Conservation (phyloP, 2,888 invertebrate genomes). For the Ichneumon xanthorius region DNA sequence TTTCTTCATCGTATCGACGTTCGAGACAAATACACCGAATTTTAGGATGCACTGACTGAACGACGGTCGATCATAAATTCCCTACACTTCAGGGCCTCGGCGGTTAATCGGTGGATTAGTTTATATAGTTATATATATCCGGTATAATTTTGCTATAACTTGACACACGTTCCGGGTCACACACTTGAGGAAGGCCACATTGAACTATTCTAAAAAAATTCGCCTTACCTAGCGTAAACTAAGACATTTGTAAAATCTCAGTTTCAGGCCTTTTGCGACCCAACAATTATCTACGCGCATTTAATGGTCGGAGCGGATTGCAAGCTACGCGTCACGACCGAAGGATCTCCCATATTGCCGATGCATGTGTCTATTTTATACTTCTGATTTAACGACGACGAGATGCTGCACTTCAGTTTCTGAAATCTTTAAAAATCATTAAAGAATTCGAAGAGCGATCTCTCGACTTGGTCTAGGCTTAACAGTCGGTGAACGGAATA, state of each 20-base stretch:
- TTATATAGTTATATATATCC: constrained; percentile 12
- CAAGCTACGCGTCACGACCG: constrained; percentile 42
- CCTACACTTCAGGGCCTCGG: background rate
- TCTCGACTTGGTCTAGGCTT: constrained; percentile 46
- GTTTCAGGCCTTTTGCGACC: constrained; percentile 10
- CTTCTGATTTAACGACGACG: constrained; percentile 24
- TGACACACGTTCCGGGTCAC: constrained; percentile 78
- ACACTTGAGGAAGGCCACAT: constrained; percentile 84
- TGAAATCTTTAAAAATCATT: constrained; percentile 24
- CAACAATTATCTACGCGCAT: constrained; percentile 60
- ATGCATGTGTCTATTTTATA: background rate
- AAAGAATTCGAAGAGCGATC: constrained; percentile 33
- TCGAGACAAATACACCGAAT: constrained; percentile 46
- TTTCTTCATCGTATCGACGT: constrained; percentile 70
- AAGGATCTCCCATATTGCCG: constrained; percentile 35
- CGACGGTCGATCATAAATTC: constrained; percentile 23
- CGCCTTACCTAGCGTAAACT: constrained; percentile 77
- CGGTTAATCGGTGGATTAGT: constrained; percentile 14
- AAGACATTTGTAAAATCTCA: constrained; percentile 70
- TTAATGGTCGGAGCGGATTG: constrained; percentile 68
- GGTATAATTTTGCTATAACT: constrained; percentile 55
- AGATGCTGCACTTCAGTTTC: constrained; percentile 36
- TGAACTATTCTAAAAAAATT: constrained; percentile 83
- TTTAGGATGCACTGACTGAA: constrained; percentile 55
- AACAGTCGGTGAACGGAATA: constrained; percentile 31